Evolutionary conservation across 2,113 vertebrate genomes (phyloP).

Genomic region (Periophthalmodon schlosseri): DNA sequence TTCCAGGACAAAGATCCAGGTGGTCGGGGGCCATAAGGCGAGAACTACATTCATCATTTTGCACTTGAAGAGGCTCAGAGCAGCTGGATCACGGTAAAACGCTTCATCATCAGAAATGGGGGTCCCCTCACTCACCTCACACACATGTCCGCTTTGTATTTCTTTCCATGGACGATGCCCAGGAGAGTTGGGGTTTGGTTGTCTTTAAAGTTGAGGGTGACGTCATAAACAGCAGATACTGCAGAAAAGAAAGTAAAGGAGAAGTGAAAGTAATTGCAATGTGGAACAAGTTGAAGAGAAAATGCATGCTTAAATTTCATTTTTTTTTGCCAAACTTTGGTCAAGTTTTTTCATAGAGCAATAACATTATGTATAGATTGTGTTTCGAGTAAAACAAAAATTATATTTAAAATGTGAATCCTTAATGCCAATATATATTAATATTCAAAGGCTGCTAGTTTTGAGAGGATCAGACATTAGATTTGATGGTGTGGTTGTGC

Average conservation of each 20-base stretch:
- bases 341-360: no score
- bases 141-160: slow-evolving; percentile 94
- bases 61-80: slow-evolving; percentile 7
- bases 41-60: slow-evolving; percentile 25
- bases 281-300: no score
- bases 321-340: no score
- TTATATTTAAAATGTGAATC: no score
- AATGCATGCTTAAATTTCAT: no score
- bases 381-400: no score
- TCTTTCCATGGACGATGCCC: slow-evolving; percentile 93
- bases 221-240: slow-evolving; percentile 95
- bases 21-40: slow-evolving; percentile 13
- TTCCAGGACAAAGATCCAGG: slow-evolving; percentile 25
- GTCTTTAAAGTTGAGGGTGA: slow-evolving; percentile 96
- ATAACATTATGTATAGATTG: no score
- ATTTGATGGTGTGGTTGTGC: not conserved
- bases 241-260: not conserved
- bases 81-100: slow-evolving; percentile 7
- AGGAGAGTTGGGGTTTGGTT: slow-evolving; percentile 93
- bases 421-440: no score
- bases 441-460: no score
- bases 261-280: not conserved
- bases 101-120: not conserved
- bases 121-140: slow-evolving; percentile 81
- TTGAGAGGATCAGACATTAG: not conserved